phyloP scores from a whole-genome alignment of 2,113 vertebrate genomes.

The Heterotilapia buettikoferi region DNA sequence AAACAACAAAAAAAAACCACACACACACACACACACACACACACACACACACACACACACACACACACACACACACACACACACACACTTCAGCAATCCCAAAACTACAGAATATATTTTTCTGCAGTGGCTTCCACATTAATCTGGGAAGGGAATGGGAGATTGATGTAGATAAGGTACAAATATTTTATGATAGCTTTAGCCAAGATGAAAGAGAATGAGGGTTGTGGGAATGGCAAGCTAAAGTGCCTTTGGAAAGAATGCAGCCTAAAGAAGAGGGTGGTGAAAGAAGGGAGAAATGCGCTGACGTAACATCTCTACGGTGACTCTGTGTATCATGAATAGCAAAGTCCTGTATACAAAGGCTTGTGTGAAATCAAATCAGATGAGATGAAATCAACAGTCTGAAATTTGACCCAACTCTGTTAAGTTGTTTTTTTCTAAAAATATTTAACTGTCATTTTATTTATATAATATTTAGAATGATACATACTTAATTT shows the following conservation, averaged over 20 bases:
- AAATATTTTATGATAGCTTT: background rate
- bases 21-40: too few species aligned
- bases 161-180: background rate
- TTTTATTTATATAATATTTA: background rate
- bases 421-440: background rate
- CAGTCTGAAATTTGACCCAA: background rate
- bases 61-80: background rate
- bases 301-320: background rate
- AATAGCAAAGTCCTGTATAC: background rate
- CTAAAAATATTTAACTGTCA: background rate
- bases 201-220: background rate
- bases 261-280: background rate
- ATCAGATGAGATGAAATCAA: background rate
- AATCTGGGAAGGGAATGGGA: background rate
- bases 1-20: too few species aligned
- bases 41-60: too few species aligned
- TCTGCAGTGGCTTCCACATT: background rate
- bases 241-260: background rate
- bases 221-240: background rate
- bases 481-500: background rate
- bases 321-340: background rate
- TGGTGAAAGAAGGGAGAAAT: background rate
- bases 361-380: background rate
- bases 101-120: conserved; percentile 32
- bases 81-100: background rate